Percentiles rank a stretch among this genome's conserved stretches.
phyloP scores from a whole-genome alignment of 2,797 vertebrate species.

The Monodelphis domestica region DNA sequence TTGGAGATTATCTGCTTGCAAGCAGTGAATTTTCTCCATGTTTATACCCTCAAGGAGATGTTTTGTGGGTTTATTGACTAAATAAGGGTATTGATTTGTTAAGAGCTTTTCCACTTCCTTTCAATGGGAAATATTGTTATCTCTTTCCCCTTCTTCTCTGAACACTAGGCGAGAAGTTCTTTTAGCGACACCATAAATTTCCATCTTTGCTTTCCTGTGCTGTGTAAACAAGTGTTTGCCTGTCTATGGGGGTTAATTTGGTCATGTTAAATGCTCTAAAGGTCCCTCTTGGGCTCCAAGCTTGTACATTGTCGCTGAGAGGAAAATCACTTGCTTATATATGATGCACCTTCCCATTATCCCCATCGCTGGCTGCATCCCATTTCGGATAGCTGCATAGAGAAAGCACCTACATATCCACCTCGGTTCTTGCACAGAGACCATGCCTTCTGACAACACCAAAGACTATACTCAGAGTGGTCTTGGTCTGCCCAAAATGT shows the following conservation, averaged over 20 bases:
- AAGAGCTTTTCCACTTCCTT: constrained; percentile 90
- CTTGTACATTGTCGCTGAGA: rapidly evolving
- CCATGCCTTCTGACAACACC: background rate
- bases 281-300: constrained; percentile 54
- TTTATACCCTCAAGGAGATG: constrained; percentile 81
- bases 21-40: constrained; percentile 79
- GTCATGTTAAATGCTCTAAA: constrained; percentile 52
- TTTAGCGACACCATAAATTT: constrained; percentile 84
- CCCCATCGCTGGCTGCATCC: background rate
- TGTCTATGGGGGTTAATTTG: constrained; percentile 79
- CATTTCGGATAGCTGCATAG: background rate
- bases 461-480: background rate
- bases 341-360: background rate
- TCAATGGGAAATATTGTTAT: constrained; percentile 83
- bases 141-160: constrained; percentile 79
- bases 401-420: background rate
- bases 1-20: constrained; percentile 69
- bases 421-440: background rate
- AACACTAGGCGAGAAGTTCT: constrained; percentile 83
- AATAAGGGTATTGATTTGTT: constrained; percentile 89
- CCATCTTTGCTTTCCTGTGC: constrained; percentile 79
- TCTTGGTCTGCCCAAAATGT: background rate
- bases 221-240: constrained; percentile 80
- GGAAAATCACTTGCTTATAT: rapidly evolving
- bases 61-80: constrained; percentile 91